A percentile compares a stretch with the other conserved stretches of the same genome.
Evolutionary conservation across 2,888 invertebrate species (phyloP).

Genomic region (Phymatocera aterrima): DNA sequence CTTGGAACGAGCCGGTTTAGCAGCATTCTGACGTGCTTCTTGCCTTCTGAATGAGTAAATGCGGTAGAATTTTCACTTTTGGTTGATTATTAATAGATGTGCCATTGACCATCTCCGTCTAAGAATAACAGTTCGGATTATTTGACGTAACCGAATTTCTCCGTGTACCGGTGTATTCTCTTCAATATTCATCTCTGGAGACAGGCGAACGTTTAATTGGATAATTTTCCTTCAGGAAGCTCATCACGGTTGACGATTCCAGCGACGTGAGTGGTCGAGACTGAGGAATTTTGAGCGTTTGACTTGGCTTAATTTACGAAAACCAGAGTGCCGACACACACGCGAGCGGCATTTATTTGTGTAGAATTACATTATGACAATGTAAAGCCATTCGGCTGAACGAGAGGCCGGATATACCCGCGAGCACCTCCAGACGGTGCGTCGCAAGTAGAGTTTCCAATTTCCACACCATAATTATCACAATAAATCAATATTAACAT

Average conservation of each 20-base stretch:
- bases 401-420: neutral
- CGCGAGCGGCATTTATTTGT: conserved; percentile 6
- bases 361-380: conserved; percentile 39
- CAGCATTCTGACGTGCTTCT: conserved; percentile 59
- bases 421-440: conserved; percentile 19
- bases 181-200: neutral
- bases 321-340: neutral
- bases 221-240: neutral
- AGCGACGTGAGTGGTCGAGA: no score
- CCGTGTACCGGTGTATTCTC: neutral
- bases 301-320: neutral
- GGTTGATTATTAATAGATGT: conserved; percentile 1
- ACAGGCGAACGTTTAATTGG: neutral
- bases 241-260: no score
- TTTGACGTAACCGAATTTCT: neutral
- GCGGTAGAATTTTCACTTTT: conserved; percentile 2
- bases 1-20: conserved; percentile 64
- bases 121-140: neutral
- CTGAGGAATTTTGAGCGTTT: neutral
- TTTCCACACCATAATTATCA: conserved; percentile 32
- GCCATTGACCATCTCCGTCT: neutral
- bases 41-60: neutral
- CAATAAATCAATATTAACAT: conserved; percentile 22
- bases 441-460: conserved; percentile 8
- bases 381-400: neutral